Evolutionary conservation across 2,113 vertebrate species (phyloP), one percentile per base, ranked within the genome.

Genomic region (Thunnus thynnus): DNA sequence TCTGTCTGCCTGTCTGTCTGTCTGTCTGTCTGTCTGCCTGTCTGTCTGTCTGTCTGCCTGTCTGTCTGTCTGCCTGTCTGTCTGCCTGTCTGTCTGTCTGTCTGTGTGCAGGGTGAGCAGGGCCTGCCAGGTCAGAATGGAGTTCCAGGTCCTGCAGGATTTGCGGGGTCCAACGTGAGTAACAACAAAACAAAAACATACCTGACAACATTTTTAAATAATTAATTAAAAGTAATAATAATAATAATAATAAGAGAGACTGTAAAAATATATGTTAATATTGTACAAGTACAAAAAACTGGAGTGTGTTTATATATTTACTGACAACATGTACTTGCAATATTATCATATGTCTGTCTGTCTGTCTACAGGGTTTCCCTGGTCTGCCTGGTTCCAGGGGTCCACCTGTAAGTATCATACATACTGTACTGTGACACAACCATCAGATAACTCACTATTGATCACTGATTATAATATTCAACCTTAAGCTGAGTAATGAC

Each of bases 351-450:
- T 22, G 22, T 13, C 30, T 56, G 20, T 52, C 13, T 50, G 61
- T 47, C 0, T 66, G 52, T 61, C 16, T 85, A 2, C 86, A 95
- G 95, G 94, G 95, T 63, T 0, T 46, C 0, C 75, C 81, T 17
- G 95, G 94, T 73, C n/a, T 0, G 1, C 58, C 90, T 12, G 95
- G 95, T 20, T 11, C 0, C 22, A 88, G 89, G 57, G 95, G 95
- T 16, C 60, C 56, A 36, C 90, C 93, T 8, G 94, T 95, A 72
- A 94, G 95, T 88, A 46, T 36, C 2, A 3, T 12, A n/a, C 36
- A 16, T 18, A 3, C 8, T 4, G 14, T 50, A 44, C 1, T 41
- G 13, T 3, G 32, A 36, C 58, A 41, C 8, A 61, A 36, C 30
- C 32, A 48, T 36, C 11, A 7, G 10, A 20, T 12, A 3, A 44